These are phyloP conservation scores for Corythaixoides concolor DNA, from an alignment of 2,113 vertebrate genomes.

Conservation along the genomic window DNA sequence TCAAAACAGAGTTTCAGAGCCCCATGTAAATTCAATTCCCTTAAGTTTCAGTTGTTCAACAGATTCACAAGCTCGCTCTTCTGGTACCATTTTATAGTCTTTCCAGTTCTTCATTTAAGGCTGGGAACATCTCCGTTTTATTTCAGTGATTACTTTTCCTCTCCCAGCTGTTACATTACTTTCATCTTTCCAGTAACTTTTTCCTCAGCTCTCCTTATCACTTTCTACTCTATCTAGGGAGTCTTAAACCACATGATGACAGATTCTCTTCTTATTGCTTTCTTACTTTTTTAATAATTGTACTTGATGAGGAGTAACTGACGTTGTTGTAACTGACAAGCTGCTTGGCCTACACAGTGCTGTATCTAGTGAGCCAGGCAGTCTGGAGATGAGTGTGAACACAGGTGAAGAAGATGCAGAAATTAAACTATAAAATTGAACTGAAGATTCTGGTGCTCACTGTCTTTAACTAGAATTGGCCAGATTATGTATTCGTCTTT, in stretches of 20 bases:
- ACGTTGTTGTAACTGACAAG: background rate
- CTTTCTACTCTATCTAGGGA: background rate
- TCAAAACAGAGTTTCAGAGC: background rate
- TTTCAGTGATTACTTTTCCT: background rate
- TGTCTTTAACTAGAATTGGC: background rate
- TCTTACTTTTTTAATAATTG: background rate
- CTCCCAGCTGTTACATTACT: background rate
- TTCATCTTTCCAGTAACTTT: background rate
- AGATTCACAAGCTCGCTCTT: background rate
- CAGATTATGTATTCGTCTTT: background rate
- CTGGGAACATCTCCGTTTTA: background rate
- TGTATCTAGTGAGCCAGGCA: background rate
- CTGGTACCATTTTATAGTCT: background rate
- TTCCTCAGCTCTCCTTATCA: background rate
- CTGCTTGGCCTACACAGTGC: background rate
- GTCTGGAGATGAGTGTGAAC: background rate
- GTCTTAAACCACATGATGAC: background rate
- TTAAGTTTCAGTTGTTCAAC: background rate
- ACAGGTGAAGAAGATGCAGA: background rate
- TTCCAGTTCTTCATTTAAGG: background rate
- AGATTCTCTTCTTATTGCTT: background rate
- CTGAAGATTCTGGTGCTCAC: background rate
- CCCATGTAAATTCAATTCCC: background rate
- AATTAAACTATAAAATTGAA: background rate
- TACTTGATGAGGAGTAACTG: background rate